These are phyloP conservation scores for Sebastes fasciatus DNA, from an alignment of 2,113 vertebrate species.

Conservation along the genomic window DNA sequence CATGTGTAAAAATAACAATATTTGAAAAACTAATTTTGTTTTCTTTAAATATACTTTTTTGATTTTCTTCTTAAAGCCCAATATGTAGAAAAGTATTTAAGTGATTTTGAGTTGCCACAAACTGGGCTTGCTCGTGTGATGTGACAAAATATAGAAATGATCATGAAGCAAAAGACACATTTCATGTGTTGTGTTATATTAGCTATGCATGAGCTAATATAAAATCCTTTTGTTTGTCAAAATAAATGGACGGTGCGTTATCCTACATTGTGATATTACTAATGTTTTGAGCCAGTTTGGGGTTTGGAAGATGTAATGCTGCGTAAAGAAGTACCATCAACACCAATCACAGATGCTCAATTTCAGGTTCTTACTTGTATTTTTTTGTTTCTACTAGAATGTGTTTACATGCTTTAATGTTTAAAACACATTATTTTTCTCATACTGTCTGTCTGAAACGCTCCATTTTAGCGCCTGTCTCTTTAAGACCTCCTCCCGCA, in stretches of 20 bases:
- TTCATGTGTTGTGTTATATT: slow-evolving; percentile 2
- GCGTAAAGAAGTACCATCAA: background rate
- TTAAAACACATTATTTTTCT: no score
- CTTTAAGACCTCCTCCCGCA: no score
- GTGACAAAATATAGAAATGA: slow-evolving; percentile 3
- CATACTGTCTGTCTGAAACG: no score
- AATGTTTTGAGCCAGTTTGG: background rate
- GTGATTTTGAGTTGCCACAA: background rate
- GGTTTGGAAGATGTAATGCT: background rate
- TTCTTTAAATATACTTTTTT: background rate
- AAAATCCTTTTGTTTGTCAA: background rate
- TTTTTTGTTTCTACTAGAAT: no score
- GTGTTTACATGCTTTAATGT: no score
- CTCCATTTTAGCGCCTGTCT: no score
- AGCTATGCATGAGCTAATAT: background rate
- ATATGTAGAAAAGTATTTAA: background rate
- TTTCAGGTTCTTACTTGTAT: no score
- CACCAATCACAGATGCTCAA: background rate
- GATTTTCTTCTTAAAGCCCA: background rate
- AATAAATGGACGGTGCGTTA: background rate
- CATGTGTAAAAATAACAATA: background rate
- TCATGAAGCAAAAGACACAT: slow-evolving; percentile 1
- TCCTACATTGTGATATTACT: background rate
- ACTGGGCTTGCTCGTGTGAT: background rate
- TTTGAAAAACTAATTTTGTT: background rate